Evolutionary conservation across 2,113 vertebrate species (phyloP).

Genomic region (Taxidea taxus): DNA sequence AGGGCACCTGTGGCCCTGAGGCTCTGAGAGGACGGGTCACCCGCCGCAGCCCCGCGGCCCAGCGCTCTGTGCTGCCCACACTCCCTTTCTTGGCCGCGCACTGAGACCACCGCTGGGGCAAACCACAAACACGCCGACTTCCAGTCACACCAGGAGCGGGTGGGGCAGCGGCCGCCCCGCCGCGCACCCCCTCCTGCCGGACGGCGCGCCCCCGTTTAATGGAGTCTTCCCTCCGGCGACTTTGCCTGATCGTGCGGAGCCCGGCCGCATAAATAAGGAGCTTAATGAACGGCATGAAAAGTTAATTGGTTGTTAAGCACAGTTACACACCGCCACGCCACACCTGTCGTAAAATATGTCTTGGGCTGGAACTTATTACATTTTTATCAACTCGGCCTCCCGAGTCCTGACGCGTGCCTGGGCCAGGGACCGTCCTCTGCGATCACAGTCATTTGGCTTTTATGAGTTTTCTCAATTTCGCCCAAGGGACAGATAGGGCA

Average conservation of each 20-base stretch:
- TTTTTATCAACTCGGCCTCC: constrained; percentile 66
- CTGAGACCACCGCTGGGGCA: constrained; percentile 47
- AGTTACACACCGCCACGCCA: constrained; percentile 65
- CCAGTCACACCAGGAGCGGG: neutral
- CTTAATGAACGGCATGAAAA: constrained; percentile 74
- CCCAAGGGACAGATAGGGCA: constrained; percentile 37
- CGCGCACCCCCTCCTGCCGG: neutral
- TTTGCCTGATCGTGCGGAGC: neutral
- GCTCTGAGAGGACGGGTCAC: neutral
- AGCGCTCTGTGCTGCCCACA: neutral
- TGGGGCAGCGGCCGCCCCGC: neutral
- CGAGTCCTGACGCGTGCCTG: neutral
- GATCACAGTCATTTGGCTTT: constrained; percentile 42
- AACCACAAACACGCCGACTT: neutral
- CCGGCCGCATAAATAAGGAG: constrained; percentile 70
- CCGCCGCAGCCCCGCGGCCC: accelerated
- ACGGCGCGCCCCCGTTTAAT: constrained; percentile 14
- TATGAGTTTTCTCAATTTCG: constrained; percentile 27
- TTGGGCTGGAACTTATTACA: constrained; percentile 49
- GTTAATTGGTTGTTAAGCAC: constrained; percentile 76
- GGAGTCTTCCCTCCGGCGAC: constrained; percentile 38
- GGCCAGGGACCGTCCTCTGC: neutral
- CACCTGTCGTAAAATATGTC: constrained; percentile 61
- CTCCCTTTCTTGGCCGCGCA: neutral
- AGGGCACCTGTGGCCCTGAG: neutral